These are phyloP conservation scores for Asteroscopus sphinx DNA, from an alignment of 2,888 invertebrate species.

Conservation along the genomic window DNA sequence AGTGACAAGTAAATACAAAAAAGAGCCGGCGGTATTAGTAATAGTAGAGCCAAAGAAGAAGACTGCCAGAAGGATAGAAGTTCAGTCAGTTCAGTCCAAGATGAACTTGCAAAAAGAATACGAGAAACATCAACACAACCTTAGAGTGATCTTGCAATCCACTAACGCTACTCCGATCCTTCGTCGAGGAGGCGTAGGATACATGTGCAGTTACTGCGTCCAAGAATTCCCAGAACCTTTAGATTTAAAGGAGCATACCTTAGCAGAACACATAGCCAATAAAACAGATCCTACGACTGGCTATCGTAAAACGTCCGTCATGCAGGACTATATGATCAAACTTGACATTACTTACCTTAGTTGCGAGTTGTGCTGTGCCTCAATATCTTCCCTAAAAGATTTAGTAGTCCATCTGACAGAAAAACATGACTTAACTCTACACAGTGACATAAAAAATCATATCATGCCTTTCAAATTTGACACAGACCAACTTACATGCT, in stretches of 20 bases:
- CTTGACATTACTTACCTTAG: constrained; percentile 67
- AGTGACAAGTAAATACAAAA: constrained; percentile 18
- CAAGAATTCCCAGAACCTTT: constrained; percentile 66
- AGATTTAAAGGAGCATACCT: constrained; percentile 61
- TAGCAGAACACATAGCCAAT: constrained; percentile 29
- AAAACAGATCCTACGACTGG: constrained; percentile 62
- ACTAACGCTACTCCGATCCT: constrained; percentile 79
- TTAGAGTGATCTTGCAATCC: constrained; percentile 66
- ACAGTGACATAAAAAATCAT: constrained; percentile 65
- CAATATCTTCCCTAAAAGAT: constrained; percentile 58
- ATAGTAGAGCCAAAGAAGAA: constrained; percentile 21
- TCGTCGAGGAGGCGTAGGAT: constrained; percentile 68
- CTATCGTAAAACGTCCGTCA: constrained; percentile 62
- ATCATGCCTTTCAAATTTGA: constrained; percentile 69
- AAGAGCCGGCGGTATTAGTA: constrained; percentile 38
- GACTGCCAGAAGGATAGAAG: constrained; percentile 3
- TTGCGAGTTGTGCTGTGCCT: constrained; percentile 62
- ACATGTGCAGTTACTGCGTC: constrained; percentile 74
- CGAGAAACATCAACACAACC: constrained; percentile 69
- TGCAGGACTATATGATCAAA: constrained; percentile 61
- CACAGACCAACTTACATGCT: constrained; percentile 61
- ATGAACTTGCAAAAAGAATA: constrained; percentile 53
- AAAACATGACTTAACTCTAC: constrained; percentile 59
- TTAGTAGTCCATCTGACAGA: constrained; percentile 60
- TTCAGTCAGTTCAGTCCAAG: not conserved